Conservation (phyloP, 1,140 invertebrate genomes). For the Calliopsis andreniformis region DNA sequence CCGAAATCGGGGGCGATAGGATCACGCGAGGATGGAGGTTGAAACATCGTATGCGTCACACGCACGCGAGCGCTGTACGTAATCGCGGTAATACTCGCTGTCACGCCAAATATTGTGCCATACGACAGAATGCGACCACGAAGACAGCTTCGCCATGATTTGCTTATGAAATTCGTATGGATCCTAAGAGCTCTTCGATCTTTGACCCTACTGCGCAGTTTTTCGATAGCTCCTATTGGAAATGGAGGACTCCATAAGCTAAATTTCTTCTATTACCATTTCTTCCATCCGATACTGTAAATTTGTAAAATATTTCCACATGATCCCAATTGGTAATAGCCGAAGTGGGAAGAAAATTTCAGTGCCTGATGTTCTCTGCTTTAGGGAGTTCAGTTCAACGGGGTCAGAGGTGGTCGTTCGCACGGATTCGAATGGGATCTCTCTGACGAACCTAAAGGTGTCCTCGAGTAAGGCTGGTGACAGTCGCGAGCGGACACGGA, state of each 20-base stretch:
- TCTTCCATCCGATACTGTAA: too few relatives aligned
- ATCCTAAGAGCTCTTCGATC: too few relatives aligned
- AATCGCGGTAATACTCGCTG: slow-evolving; percentile 30
- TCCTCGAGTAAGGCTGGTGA: slow-evolving; percentile 84
- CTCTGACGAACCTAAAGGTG: slow-evolving; percentile 81
- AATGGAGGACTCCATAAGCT: neutral
- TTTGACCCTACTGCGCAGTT: neutral
- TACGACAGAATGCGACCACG: slow-evolving; percentile 24
- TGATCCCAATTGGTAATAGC: too few relatives aligned
- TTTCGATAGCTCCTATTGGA: neutral
- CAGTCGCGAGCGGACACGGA: slow-evolving; percentile 85
- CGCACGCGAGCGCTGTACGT: slow-evolving; percentile 10
- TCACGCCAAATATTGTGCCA: slow-evolving; percentile 39
- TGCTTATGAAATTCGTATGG: too few relatives aligned
- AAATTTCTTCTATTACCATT: neutral
- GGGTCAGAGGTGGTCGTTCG: slow-evolving; percentile 68
- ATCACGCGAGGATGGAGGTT: slow-evolving; percentile 53
- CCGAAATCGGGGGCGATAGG: slow-evolving; percentile 27
- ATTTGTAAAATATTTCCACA: neutral
- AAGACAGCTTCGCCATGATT: slow-evolving; percentile 29
- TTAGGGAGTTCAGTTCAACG: slow-evolving; percentile 68
- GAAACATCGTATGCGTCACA: slow-evolving; percentile 28
- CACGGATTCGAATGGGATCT: slow-evolving; percentile 64
- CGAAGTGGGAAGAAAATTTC: too few relatives aligned
- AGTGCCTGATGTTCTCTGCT: slow-evolving; percentile 8